Percentiles rank a stretch among this genome's conserved stretches.
Conservation (phyloP, 1,140 invertebrate genomes). For the Drosophila equinoxialis region DNA sequence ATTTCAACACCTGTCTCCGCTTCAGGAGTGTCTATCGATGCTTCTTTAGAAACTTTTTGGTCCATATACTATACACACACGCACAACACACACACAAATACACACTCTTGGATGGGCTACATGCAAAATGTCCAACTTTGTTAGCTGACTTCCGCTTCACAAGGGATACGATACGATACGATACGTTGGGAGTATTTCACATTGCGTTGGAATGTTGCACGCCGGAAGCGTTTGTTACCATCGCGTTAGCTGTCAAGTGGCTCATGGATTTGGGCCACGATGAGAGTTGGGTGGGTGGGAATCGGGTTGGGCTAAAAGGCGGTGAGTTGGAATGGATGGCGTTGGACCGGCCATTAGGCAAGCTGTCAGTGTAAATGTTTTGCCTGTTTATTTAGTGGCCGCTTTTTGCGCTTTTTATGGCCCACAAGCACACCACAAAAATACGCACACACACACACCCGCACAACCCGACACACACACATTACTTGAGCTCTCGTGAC, state of each 20-base stretch:
- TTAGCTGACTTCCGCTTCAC: conserved; percentile 54
- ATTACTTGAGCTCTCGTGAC: conserved; percentile 62
- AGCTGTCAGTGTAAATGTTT: conserved; percentile 53
- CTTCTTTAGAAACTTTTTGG: conserved; percentile 46
- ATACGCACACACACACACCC: not conserved
- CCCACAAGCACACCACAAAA: conserved; percentile 11
- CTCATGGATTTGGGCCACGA: conserved; percentile 57
- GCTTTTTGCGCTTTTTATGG: conserved; percentile 64
- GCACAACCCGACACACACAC: conserved; percentile 21
- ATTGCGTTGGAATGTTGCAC: conserved; percentile 28
- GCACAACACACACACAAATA: not conserved
- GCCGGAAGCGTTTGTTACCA: conserved; percentile 72
- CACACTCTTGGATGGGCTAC: not conserved
- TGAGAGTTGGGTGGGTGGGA: conserved; percentile 13
- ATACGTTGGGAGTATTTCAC: not conserved
- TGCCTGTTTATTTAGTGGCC: conserved; percentile 72
- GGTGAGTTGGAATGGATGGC: conserved; percentile 1
- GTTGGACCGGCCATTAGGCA: conserved; percentile 50
- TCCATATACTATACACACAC: conserved; percentile 19
- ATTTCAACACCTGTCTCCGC: conserved; percentile 65
- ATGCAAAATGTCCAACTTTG: conserved; percentile 68
- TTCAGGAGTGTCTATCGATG: conserved; percentile 19
- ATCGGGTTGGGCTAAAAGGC: conserved; percentile 22
- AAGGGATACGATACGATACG: conserved; percentile 35
- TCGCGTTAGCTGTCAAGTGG: conserved; percentile 72